Evolutionary conservation across 2,113 vertebrate species (phyloP).

Genomic region (Thunnus thynnus): DNA sequence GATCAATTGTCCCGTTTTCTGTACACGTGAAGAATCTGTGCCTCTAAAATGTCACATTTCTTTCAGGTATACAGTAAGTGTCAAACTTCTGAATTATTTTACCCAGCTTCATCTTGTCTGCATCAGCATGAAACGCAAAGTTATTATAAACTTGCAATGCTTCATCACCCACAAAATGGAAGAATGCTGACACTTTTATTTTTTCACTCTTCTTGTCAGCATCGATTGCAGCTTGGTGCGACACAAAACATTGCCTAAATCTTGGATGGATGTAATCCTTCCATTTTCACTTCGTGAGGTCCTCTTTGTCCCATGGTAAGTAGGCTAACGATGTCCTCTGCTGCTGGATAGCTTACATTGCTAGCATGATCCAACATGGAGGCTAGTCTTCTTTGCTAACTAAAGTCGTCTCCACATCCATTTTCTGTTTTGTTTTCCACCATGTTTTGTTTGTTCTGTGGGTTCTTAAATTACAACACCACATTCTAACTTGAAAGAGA

Average conservation of each 20-base stretch:
- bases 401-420: no score
- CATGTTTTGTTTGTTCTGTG: no score
- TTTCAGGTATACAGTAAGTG: background rate
- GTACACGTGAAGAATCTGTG: constrained; percentile 24
- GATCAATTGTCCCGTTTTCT: background rate
- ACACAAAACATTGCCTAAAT: background rate
- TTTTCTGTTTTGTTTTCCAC: no score
- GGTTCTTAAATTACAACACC: no score
- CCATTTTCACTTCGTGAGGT: background rate
- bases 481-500: no score
- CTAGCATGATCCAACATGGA: no score
- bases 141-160: background rate
- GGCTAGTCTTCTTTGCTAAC: no score
- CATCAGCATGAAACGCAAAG: background rate
- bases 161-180: constrained; percentile 11
- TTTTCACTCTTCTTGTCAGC: background rate
- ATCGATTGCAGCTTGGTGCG: background rate
- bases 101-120: background rate
- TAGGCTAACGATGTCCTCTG: no score
- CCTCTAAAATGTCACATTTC: constrained; percentile 18
- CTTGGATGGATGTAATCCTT: background rate
- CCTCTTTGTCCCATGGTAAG: no score
- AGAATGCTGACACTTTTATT: background rate
- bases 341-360: no score
- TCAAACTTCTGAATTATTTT: constrained; percentile 1